Conservation (phyloP, 2,888 invertebrate species). For the Desoria tigrina region DNA sequence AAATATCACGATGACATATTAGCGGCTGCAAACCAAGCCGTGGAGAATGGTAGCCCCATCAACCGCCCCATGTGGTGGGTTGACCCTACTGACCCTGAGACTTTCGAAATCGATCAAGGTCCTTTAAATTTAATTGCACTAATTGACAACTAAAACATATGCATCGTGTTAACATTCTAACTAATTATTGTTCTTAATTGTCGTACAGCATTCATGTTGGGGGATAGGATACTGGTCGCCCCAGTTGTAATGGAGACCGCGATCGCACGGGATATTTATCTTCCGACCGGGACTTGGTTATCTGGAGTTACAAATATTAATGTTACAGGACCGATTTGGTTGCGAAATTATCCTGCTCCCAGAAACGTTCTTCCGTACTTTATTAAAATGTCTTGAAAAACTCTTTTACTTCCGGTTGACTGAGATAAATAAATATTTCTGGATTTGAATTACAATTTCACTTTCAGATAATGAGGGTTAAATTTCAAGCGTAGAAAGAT, state of each 20-base stretch:
- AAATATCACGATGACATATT: slow-evolving; percentile 58
- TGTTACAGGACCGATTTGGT: slow-evolving; percentile 65
- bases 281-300: slow-evolving; percentile 73
- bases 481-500: too few relatives aligned
- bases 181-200: too few relatives aligned
- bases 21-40: slow-evolving; percentile 62
- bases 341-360: slow-evolving; percentile 60
- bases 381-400: slow-evolving; percentile 9
- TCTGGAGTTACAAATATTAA: slow-evolving; percentile 19
- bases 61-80: slow-evolving; percentile 86
- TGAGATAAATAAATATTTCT: background rate
- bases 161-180: too few relatives aligned
- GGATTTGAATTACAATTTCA: too few relatives aligned
- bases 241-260: slow-evolving; percentile 70
- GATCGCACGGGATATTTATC: slow-evolving; percentile 68
- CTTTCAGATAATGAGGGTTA: too few relatives aligned
- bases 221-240: slow-evolving; percentile 74
- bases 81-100: slow-evolving; percentile 67
- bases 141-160: too few relatives aligned
- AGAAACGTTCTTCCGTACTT: slow-evolving; percentile 33
- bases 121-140: too few relatives aligned
- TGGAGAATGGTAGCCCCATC: slow-evolving; percentile 68
- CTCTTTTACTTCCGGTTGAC: background rate
- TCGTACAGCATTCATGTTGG: slow-evolving; percentile 73
- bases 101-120: slow-evolving; percentile 61